A percentile compares a stretch with the other conserved stretches of the same genome.
Evolutionary conservation across 2,797 vertebrate species (phyloP).

Genomic region (Eulemur mongoz): DNA sequence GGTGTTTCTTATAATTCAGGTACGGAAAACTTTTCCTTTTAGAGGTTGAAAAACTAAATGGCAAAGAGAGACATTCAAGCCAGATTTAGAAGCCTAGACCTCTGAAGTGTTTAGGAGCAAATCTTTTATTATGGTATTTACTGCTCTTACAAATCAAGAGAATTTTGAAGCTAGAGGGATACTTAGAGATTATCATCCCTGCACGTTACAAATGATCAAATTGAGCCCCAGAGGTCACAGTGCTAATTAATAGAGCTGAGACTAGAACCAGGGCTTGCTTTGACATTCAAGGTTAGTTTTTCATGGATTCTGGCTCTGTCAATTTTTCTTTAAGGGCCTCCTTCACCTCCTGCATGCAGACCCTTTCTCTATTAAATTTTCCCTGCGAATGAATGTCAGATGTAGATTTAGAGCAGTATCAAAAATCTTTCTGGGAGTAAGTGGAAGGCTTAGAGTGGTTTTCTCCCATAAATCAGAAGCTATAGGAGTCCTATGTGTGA

Average conservation of each 20-base stretch:
- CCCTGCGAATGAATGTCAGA: background rate
- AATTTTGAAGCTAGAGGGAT: background rate
- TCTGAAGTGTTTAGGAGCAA: background rate
- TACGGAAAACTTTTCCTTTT: background rate
- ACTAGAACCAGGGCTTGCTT: background rate
- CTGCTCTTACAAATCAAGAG: background rate
- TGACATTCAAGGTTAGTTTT: background rate
- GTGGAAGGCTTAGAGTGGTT: background rate
- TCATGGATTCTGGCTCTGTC: background rate
- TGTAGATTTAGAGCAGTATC: background rate
- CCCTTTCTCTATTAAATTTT: background rate
- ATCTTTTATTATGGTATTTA: background rate
- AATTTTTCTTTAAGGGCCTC: background rate
- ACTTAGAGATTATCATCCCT: background rate
- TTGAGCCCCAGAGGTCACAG: background rate
- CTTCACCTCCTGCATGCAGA: background rate
- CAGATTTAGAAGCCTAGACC: background rate
- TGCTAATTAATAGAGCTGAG: background rate
- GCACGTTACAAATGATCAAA: background rate
- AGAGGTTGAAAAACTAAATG: background rate
- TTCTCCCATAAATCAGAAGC: background rate
- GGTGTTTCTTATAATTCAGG: background rate
- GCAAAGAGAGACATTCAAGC: background rate
- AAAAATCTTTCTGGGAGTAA: background rate
- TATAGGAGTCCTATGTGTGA: background rate